These are phyloP conservation scores for Parazoanthus swiftii DNA, from an alignment of 92 coral and sea anemone species.

Conservation along the genomic window DNA sequence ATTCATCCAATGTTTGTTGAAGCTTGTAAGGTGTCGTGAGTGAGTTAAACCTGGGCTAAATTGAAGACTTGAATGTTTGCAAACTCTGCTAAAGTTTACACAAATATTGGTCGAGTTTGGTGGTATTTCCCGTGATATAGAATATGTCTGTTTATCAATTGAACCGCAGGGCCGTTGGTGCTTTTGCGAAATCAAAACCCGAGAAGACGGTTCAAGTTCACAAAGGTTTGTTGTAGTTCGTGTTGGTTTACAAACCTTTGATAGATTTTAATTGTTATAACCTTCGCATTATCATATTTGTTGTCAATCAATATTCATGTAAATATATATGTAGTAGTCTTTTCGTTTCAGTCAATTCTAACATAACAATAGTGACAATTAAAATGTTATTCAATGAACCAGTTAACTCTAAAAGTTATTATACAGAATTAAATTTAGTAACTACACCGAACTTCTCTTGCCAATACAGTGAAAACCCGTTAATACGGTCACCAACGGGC, in stretches of 20 bases:
- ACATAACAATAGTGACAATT: too few species aligned
- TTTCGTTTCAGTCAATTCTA: too few species aligned
- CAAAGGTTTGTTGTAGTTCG: slow-evolving; percentile 6
- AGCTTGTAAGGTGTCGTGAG: neutral
- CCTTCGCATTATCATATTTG: neutral
- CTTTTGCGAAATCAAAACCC: slow-evolving; percentile 38
- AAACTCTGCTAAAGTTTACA: neutral
- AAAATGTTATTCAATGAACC: too few species aligned
- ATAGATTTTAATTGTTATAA: neutral
- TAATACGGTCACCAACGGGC: too few species aligned
- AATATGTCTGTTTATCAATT: neutral
- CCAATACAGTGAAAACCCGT: too few species aligned
- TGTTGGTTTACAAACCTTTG: neutral
- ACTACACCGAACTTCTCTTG: too few species aligned
- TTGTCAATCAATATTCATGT: too few species aligned
- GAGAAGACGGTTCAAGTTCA: neutral
- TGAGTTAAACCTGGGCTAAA: neutral
- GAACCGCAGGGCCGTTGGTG: slow-evolving; percentile 30
- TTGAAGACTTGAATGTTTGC: slow-evolving; percentile 7
- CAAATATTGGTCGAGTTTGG: neutral
- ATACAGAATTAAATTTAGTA: too few species aligned
- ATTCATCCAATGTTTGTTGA: neutral
- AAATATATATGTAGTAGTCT: too few species aligned
- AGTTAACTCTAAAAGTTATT: too few species aligned
- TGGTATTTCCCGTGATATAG: neutral